These are phyloP conservation scores for Andricus quercusramuli DNA, from an alignment of 2,888 invertebrate genomes.

Conservation along the genomic window DNA sequence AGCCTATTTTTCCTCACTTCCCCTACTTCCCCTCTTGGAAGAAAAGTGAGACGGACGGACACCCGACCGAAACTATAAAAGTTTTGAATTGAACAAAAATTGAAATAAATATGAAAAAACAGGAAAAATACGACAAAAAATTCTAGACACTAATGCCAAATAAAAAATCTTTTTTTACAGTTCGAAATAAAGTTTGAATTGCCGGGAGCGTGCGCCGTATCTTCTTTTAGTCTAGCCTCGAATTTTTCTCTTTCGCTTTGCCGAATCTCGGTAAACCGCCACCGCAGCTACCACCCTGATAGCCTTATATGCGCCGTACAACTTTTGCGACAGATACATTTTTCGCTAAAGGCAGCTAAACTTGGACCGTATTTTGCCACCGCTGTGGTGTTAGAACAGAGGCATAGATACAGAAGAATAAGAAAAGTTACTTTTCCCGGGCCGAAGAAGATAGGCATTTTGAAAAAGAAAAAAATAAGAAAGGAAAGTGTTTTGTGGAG, in stretches of 20 bases:
- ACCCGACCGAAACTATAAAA: too few species aligned
- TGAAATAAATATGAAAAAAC: too few species aligned
- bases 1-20: too few species aligned
- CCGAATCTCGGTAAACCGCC: constrained; percentile 53
- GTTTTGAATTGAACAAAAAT: too few species aligned
- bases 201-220: constrained; percentile 39
- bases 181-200: constrained; percentile 41
- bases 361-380: constrained; percentile 62
- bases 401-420: constrained; percentile 53
- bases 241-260: constrained; percentile 49
- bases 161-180: too few species aligned
- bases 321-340: constrained; percentile 71
- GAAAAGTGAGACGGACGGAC: too few species aligned
- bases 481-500: not conserved
- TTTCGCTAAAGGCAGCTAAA: constrained; percentile 65
- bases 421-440: constrained; percentile 61
- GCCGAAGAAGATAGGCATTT: constrained; percentile 56
- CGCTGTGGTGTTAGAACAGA: constrained; percentile 52
- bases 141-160: too few species aligned
- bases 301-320: constrained; percentile 56
- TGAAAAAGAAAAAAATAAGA: constrained; percentile 42
- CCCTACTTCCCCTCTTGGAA: too few species aligned
- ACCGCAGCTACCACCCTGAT: constrained; percentile 28
- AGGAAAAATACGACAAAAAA: too few species aligned
- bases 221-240: constrained; percentile 36